Percentiles rank a stretch among this genome's conserved stretches.
Conservation (phyloP, 2,113 vertebrate species). For the Clupea harengus region DNA sequence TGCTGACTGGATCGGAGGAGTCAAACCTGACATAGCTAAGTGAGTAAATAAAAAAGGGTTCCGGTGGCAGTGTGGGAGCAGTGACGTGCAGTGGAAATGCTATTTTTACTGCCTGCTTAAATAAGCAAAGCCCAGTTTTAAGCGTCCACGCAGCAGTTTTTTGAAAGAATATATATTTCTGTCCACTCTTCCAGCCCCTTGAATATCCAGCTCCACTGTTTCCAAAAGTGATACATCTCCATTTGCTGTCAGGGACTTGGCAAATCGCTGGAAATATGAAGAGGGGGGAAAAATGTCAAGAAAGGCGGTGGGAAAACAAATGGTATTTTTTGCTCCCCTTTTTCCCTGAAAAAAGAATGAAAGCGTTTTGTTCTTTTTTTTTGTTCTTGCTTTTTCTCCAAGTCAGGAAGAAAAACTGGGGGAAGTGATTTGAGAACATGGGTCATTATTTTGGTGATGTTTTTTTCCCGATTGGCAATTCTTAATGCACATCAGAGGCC, state of each 20-base stretch:
- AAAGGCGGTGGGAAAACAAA: slow-evolving; percentile 1
- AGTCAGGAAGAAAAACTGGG: slow-evolving; percentile 33
- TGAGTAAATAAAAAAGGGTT: not conserved
- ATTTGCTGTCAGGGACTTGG: slow-evolving; percentile 15
- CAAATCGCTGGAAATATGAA: not conserved
- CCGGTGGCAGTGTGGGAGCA: not conserved
- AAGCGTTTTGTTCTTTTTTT: not conserved
- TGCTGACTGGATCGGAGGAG: not conserved
- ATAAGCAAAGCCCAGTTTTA: slow-evolving; percentile 2
- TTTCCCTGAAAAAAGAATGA: not conserved
- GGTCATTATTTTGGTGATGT: slow-evolving; percentile 63
- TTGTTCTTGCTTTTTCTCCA: slow-evolving; percentile 39
- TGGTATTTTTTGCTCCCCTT: not conserved
- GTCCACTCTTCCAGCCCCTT: not conserved
- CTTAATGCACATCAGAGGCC: slow-evolving; percentile 52
- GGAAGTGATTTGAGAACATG: not conserved
- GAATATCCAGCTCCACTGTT: not conserved
- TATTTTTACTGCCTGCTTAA: slow-evolving; percentile 4
- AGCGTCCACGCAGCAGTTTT: slow-evolving; percentile 6
- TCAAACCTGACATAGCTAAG: slow-evolving; percentile 6
- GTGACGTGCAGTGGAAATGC: not conserved
- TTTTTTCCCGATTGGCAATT: slow-evolving; percentile 61
- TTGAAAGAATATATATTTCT: slow-evolving; percentile 10
- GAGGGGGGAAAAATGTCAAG: not conserved
- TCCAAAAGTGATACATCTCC: slow-evolving; percentile 14